These are phyloP conservation scores for Dynastes grantii DNA, from an alignment of 2,888 invertebrate genomes.

Conservation along the genomic window DNA sequence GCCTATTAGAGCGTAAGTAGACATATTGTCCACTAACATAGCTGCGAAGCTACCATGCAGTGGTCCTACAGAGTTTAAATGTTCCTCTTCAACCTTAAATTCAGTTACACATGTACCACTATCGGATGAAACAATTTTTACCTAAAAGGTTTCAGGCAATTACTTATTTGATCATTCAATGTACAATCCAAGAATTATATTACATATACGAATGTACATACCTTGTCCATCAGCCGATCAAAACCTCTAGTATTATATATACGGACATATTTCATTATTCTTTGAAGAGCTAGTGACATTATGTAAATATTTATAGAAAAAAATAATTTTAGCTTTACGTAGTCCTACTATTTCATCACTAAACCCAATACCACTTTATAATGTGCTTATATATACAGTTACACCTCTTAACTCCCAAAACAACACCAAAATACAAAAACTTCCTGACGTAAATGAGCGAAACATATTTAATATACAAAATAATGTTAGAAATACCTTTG, in stretches of 20 bases:
- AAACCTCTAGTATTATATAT: background rate
- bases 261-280: background rate
- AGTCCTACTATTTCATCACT: background rate
- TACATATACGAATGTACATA: background rate
- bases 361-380: background rate
- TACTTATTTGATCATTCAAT: background rate
- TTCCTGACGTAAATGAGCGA: no score
- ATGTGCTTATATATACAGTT: background rate
- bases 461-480: no score
- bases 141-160: conserved; percentile 55
- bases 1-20: conserved; percentile 81
- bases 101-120: conserved; percentile 84
- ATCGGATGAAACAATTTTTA: conserved; percentile 71
- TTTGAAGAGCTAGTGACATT: background rate
- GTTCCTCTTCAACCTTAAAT: conserved; percentile 82
- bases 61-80: conserved; percentile 82
- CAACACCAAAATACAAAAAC: no score
- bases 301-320: background rate
- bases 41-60: conserved; percentile 92
- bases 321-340: background rate
- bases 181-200: background rate
- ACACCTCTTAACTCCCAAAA: background rate
- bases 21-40: conserved; percentile 83
- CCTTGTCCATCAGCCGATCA: background rate
- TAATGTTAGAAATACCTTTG: no score